Base-by-base conservation (phyloP, 2,888 invertebrate species). In the Polydrusus cervinus region DNA sequence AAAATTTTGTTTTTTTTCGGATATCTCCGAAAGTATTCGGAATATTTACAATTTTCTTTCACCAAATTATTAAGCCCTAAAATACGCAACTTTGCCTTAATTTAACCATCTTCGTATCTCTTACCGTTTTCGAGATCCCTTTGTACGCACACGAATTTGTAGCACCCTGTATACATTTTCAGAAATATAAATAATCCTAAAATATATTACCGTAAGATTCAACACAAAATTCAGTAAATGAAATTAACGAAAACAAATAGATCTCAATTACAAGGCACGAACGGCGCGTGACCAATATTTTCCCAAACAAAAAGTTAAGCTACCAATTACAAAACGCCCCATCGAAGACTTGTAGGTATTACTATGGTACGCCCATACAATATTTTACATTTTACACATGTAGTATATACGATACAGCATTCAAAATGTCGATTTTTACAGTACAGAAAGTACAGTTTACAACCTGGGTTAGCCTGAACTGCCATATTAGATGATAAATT, bases 401-500 rank as follows among this genome's bases (percentile, higher is more conserved):
- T 55, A 3, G 7, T 55, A n/a, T n/a, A n/a, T n/a, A n/a, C 55
- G 14, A 55, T 34, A 18, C 57, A 60, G 34, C 55, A 60, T 60
- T 60, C 11, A 38, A 57, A 64, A 74, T 68, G 68, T 45, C 30
- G 13, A 69, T 69, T 74, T 68, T 74, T 68, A 69, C 62, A n/a
- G 45, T 40, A 61, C 61, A 67, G 51, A 25, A 45, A 43, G 55
- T 45, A 69, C 55, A 62, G 61, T 74, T 74, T 74, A 74, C 64
- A 64, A 61, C 34, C 47, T 64, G 62, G 55, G 47, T 40, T 66
- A 47, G 68, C 51, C 68, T 13, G 73, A 71, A 14, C 30, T 34
- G 69, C 47, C 61, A 57, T 57, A 74, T 64, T 64, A 57, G 69
- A 74, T 69, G 69, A 74, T 74, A 62, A 74, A 57, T 69, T 74